A percentile compares a stretch with the other conserved stretches of the same genome.
Evolutionary conservation across 92 coral and sea anemone species (phyloP).

Genomic region (Plumapathes pennacea): DNA sequence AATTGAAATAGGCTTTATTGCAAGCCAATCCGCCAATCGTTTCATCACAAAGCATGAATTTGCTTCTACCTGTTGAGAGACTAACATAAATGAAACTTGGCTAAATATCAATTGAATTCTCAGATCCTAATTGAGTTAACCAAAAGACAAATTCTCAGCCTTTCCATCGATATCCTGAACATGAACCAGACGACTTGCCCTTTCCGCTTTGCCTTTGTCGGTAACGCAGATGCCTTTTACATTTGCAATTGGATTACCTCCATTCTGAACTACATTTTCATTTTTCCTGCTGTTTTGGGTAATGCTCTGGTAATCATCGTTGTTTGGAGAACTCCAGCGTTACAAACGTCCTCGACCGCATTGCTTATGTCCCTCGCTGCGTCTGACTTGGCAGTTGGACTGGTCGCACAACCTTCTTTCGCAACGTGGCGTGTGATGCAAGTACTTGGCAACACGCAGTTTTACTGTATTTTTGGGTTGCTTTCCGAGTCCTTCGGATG

Average conservation of each 20-base stretch:
- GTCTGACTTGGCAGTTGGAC: conserved; percentile 20
- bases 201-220: conserved; percentile 8
- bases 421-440: conserved; percentile 12
- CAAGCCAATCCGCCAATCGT: too few species aligned
- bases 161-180: too few species aligned
- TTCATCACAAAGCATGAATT: too few species aligned
- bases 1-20: too few species aligned
- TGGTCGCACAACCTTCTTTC: conserved; percentile 25
- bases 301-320: conserved; percentile 22
- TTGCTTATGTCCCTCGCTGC: conserved; percentile 13
- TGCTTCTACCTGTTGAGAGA: too few species aligned
- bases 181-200: too few species aligned
- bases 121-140: too few species aligned
- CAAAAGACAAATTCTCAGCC: too few species aligned
- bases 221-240: conserved; percentile 15
- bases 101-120: too few species aligned
- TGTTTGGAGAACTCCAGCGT: conserved; percentile 32
- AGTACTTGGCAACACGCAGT: neutral
- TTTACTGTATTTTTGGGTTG: conserved; percentile 8
- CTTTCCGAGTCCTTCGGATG: conserved; percentile 18
- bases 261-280: conserved; percentile 12
- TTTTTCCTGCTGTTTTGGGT: conserved; percentile 20
- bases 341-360: conserved; percentile 22
- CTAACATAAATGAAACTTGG: too few species aligned
- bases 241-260: conserved; percentile 13